Evolutionary conservation across 2,888 invertebrate genomes (phyloP).

Genomic region (Xylophagus ater): DNA sequence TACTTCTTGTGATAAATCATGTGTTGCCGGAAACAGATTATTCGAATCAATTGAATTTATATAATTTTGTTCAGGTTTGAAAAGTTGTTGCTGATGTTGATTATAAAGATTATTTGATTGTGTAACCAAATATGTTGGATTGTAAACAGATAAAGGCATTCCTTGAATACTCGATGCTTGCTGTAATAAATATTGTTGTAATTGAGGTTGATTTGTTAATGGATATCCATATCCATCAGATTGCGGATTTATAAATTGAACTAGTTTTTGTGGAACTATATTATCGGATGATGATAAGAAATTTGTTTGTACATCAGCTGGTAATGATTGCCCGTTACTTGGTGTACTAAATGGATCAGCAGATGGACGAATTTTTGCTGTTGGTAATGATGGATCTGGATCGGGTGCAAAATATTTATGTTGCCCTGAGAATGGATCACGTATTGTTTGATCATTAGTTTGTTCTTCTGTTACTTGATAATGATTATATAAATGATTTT

Average conservation of each 20-base stretch:
- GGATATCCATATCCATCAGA: conserved; percentile 42
- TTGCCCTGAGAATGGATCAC: conserved; percentile 35
- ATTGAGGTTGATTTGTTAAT: conserved; percentile 37
- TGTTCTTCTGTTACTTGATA: conserved; percentile 46
- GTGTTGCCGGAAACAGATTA: conserved; percentile 25
- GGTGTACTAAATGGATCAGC: conserved; percentile 38
- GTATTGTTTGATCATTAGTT: conserved; percentile 36
- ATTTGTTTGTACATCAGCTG: conserved; percentile 32
- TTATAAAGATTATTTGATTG: conserved; percentile 38
- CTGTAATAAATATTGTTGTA: conserved; percentile 30
- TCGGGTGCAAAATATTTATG: conserved; percentile 43
- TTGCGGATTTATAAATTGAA: conserved; percentile 28
- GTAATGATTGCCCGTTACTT: conserved; percentile 37
- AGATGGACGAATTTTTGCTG: conserved; percentile 35
- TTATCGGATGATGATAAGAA: conserved; percentile 30
- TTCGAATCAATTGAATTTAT: conserved; percentile 34
- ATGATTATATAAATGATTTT: conserved; percentile 26
- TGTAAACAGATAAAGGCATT: conserved; percentile 33
- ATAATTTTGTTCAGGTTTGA: conserved; percentile 44
- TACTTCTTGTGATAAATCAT: conserved; percentile 34
- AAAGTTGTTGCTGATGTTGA: conserved; percentile 39
- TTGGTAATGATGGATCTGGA: conserved; percentile 40
- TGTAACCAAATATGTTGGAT: conserved; percentile 36
- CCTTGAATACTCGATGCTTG: conserved; percentile 27
- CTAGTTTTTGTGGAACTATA: conserved; percentile 33